Conservation (phyloP, 2,888 invertebrate genomes). For the Pseudococcus longispinus region DNA sequence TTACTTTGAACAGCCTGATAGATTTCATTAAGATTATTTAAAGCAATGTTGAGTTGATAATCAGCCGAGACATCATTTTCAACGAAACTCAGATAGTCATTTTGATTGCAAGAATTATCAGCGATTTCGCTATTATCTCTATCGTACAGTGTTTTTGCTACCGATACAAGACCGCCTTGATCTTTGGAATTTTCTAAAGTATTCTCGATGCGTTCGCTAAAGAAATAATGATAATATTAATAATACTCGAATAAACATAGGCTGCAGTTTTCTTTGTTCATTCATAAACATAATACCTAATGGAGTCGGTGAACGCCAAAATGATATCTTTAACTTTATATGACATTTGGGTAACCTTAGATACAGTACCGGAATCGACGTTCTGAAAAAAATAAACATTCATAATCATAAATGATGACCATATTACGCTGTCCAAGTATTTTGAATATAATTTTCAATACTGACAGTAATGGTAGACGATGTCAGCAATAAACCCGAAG, state of each 20-base stretch:
- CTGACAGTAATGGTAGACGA: slow-evolving; percentile 43
- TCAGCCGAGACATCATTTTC: slow-evolving; percentile 30
- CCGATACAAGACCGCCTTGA: not conserved
- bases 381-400: slow-evolving; percentile 31
- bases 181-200: not conserved
- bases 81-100: not conserved
- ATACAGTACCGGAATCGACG: slow-evolving; percentile 33
- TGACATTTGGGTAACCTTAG: slow-evolving; percentile 48
- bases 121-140: not conserved
- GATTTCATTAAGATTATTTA: slow-evolving; percentile 49
- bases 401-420: not conserved
- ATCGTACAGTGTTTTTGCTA: not conserved
- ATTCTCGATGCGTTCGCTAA: not conserved
- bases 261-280: not conserved
- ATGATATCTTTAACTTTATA: slow-evolving; percentile 17
- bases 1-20: slow-evolving; percentile 49
- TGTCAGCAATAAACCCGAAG: slow-evolving; percentile 52
- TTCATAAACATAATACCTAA: not conserved
- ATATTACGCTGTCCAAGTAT: not conserved
- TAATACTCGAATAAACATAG: not conserved
- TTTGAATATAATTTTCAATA: not conserved
- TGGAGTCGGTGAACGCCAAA: not conserved
- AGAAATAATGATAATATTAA: not conserved
- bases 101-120: not conserved
- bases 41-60: slow-evolving; percentile 40